Conservation (phyloP, 1,140 invertebrate genomes). For the Drosophila kohkoa region DNA sequence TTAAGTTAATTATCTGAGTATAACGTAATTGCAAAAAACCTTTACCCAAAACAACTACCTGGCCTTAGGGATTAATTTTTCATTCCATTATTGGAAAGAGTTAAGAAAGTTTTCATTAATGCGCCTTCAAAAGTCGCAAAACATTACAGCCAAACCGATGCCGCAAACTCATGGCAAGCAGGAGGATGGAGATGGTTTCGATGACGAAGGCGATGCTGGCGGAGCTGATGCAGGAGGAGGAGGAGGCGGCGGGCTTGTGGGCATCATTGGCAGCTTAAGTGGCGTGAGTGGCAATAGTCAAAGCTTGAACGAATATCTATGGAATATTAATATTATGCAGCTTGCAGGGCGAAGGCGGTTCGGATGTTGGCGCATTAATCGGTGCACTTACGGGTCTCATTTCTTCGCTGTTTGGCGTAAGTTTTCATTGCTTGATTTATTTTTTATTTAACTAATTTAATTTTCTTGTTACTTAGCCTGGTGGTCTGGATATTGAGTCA, state of each 20-base stretch:
- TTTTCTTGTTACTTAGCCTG: constrained; percentile 65
- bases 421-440: constrained; percentile 22
- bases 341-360: constrained; percentile 80
- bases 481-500: constrained; percentile 82
- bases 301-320: not conserved
- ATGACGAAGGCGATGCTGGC: constrained; percentile 32
- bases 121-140: constrained; percentile 53
- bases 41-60: too few species aligned
- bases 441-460: not conserved
- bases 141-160: constrained; percentile 58
- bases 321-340: not conserved
- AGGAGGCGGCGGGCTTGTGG: constrained; percentile 85
- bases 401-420: constrained; percentile 85
- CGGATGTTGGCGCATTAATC: constrained; percentile 82
- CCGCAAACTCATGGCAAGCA: constrained; percentile 36
- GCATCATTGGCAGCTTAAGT: constrained; percentile 85
- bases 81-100: constrained; percentile 3
- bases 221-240: constrained; percentile 65
- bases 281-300: constrained; percentile 86
- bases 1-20: too few species aligned
- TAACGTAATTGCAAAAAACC: too few species aligned
- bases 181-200: constrained; percentile 33
- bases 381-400: constrained; percentile 85
- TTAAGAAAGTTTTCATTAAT: constrained; percentile 21
- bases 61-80: too few species aligned